These are phyloP conservation scores for Sardinella longiceps DNA, from an alignment of 2,797 vertebrate species.

Conservation along the genomic window DNA sequence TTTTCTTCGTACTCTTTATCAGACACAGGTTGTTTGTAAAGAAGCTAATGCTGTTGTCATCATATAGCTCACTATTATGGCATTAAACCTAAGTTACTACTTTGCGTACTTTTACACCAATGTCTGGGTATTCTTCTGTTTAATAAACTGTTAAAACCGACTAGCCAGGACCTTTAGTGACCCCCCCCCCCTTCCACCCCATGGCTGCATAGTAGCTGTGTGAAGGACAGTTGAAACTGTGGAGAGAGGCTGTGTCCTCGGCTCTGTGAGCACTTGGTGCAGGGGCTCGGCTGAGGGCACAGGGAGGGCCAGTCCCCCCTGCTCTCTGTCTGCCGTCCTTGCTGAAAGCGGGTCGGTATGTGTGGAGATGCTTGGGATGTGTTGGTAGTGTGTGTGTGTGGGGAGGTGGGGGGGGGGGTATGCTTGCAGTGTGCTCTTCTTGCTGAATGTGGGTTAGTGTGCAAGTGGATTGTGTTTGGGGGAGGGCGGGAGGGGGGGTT, in stretches of 20 bases:
- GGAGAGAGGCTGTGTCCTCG: neutral
- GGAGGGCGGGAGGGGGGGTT: conserved; percentile 9
- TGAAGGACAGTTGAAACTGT: neutral
- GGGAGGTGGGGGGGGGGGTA: neutral
- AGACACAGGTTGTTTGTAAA: too few relatives aligned
- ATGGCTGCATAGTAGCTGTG: neutral
- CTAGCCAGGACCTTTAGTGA: neutral
- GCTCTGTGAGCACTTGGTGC: neutral
- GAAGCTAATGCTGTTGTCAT: too few relatives aligned
- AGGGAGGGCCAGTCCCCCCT: neutral
- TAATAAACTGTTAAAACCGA: too few relatives aligned
- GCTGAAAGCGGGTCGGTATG: neutral
- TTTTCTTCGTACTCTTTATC: too few relatives aligned
- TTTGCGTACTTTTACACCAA: too few relatives aligned
- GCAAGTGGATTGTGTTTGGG: conserved; percentile 1
- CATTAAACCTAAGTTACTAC: too few relatives aligned
- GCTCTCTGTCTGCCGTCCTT: conserved; percentile 4
- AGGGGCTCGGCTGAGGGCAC: neutral
- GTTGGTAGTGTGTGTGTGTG: neutral
- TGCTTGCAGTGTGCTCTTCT: neutral
- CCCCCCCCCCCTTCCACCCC: too few relatives aligned
- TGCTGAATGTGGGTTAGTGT: neutral
- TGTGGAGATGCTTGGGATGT: neutral
- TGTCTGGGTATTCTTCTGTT: too few relatives aligned
- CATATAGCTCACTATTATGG: too few relatives aligned